These are phyloP conservation scores for Calyptomena viridis DNA, from an alignment of 2,113 vertebrate species.

Conservation along the genomic window DNA sequence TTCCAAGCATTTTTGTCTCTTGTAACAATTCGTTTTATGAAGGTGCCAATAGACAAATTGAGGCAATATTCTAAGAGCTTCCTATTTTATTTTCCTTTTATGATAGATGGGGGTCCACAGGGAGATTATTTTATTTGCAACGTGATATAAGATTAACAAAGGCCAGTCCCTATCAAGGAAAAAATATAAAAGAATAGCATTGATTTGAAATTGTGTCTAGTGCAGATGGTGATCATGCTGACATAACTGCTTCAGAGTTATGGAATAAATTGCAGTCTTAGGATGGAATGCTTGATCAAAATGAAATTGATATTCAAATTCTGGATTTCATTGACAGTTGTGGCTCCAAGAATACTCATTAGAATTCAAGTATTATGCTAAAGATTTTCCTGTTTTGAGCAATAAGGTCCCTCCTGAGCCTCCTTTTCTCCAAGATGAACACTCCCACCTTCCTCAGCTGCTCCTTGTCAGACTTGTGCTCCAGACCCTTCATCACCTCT, in stretches of 20 bases:
- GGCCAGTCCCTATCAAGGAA: not conserved
- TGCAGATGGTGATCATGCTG: not conserved
- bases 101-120: not conserved
- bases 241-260: not conserved
- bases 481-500: not conserved
- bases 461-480: not conserved
- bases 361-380: not conserved
- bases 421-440: not conserved
- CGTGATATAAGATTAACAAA: slow-evolving; percentile 15
- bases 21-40: not conserved
- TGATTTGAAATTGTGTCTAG: slow-evolving; percentile 36
- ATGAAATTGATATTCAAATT: not conserved
- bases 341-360: not conserved
- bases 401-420: not conserved
- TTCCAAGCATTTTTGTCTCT: not conserved
- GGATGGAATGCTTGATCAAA: slow-evolving; percentile 12
- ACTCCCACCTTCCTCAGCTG: not conserved
- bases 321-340: not conserved
- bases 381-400: not conserved
- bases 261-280: not conserved
- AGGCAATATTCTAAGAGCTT: not conserved
- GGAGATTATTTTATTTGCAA: not conserved
- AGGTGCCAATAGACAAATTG: not conserved
- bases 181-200: not conserved
- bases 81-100: not conserved